phyloP scores from a whole-genome alignment of 2,113 vertebrate species.

The Rana temporaria region DNA sequence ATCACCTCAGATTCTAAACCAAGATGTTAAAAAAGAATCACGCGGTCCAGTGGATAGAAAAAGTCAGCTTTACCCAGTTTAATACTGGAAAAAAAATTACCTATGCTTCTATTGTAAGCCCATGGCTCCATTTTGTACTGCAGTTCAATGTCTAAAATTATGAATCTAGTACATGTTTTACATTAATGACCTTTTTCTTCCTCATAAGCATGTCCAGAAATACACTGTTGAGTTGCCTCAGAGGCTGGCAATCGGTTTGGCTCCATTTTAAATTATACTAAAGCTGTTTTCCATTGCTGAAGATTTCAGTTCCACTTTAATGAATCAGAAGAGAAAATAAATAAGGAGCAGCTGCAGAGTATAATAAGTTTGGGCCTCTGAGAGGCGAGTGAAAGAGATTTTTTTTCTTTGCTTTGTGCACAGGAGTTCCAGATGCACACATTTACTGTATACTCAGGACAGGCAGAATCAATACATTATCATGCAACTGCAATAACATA shows the following conservation, averaged over 20 bases:
- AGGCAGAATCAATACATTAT: neutral
- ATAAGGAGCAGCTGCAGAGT: constrained; percentile 30
- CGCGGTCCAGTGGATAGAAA: constrained; percentile 47
- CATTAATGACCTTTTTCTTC: neutral
- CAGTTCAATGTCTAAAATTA: neutral
- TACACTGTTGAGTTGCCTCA: neutral
- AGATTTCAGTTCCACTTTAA: constrained; percentile 24
- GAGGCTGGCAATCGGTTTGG: constrained; percentile 20
- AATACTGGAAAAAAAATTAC: neutral
- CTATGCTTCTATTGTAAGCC: neutral
- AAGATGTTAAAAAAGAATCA: constrained; percentile 54
- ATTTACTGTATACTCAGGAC: constrained; percentile 1
- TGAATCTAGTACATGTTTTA: neutral
- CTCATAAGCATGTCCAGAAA: neutral
- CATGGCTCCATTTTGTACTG: neutral
- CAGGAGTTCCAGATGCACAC: constrained; percentile 3
- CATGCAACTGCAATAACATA: no score
- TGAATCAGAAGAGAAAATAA: constrained; percentile 7
- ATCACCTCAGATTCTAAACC: constrained; percentile 56
- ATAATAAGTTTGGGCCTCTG: constrained; percentile 23
- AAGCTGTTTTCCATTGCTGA: constrained; percentile 42
- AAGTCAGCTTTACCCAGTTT: constrained; percentile 19
- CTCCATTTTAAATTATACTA: constrained; percentile 13
- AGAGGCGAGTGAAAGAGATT: constrained; percentile 5
- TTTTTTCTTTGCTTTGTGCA: neutral